A percentile compares a stretch with the other conserved stretches of the same genome.
Evolutionary conservation across 2,797 vertebrate genomes (phyloP).

Genomic region (Sebastes variabilis): DNA sequence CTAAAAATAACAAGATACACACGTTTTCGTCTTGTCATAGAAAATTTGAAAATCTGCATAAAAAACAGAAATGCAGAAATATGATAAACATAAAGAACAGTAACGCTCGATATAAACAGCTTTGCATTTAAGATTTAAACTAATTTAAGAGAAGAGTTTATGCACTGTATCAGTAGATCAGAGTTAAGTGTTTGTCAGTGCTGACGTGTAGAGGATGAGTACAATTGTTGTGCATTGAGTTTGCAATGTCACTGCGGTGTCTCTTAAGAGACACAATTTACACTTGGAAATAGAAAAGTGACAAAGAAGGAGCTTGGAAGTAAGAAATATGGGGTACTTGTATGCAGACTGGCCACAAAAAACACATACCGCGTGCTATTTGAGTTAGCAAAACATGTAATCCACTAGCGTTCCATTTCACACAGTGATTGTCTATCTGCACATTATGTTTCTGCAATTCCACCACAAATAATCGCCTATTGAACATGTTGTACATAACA

Average conservation of each 20-base stretch:
- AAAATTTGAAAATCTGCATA: background rate
- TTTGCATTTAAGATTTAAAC: background rate
- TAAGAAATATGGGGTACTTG: background rate
- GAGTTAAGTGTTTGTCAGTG: background rate
- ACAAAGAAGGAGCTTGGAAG: background rate
- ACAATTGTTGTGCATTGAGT: background rate
- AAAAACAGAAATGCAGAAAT: background rate
- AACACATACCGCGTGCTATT: background rate
- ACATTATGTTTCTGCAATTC: conserved; percentile 7
- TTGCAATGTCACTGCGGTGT: background rate
- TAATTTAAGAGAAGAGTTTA: background rate
- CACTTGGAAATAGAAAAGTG: background rate
- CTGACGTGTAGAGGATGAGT: background rate
- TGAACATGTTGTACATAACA: conserved; percentile 11
- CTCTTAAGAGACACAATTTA: background rate
- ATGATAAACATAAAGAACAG: background rate
- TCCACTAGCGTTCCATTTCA: background rate
- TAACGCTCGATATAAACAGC: accelerated
- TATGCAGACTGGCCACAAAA: conserved; percentile 10
- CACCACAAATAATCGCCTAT: background rate
- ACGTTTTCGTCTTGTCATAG: background rate
- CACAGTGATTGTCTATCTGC: background rate
- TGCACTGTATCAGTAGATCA: background rate
- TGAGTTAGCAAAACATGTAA: background rate
- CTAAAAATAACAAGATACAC: background rate